These are phyloP conservation scores for Coreius guichenoti DNA, from an alignment of 2,797 vertebrate species.

Conservation along the genomic window DNA sequence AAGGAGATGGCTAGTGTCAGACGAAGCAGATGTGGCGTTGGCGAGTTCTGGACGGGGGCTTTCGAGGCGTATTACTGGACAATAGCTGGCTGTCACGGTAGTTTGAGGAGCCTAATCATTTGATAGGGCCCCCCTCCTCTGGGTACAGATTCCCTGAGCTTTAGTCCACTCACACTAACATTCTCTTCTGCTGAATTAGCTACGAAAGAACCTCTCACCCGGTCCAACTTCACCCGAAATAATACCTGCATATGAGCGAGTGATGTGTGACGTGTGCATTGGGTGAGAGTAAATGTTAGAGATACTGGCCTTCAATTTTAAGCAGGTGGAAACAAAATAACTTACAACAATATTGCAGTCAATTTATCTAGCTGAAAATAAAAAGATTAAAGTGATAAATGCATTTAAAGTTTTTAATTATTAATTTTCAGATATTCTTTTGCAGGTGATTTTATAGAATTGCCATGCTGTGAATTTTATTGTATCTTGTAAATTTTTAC, in stretches of 20 bases:
- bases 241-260: conserved; percentile 40
- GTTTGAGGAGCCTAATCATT: conserved; percentile 83
- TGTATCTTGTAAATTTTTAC: background rate
- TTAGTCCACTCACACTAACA: conserved; percentile 55
- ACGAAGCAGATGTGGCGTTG: conserved; percentile 78
- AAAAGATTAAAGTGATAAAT: background rate
- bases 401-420: background rate
- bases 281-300: background rate
- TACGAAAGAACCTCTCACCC: conserved; percentile 57
- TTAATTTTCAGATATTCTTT: background rate
- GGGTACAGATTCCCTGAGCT: conserved; percentile 63
- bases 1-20: conserved; percentile 62
- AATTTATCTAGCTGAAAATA: background rate
- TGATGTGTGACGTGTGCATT: conserved; percentile 12
- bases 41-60: conserved; percentile 69
- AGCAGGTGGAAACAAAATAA: conserved; percentile 5
- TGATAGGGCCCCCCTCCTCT: conserved; percentile 77
- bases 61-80: conserved; percentile 74
- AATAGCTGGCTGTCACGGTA: conserved; percentile 81
- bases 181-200: conserved; percentile 75
- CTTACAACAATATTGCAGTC: background rate
- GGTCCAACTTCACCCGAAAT: conserved; percentile 47
- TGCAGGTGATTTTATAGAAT: background rate
- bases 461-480: background rate
- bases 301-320: background rate